These are phyloP conservation scores for Amazona vittata DNA, from an alignment of 2,113 vertebrate species.

Conservation along the genomic window DNA sequence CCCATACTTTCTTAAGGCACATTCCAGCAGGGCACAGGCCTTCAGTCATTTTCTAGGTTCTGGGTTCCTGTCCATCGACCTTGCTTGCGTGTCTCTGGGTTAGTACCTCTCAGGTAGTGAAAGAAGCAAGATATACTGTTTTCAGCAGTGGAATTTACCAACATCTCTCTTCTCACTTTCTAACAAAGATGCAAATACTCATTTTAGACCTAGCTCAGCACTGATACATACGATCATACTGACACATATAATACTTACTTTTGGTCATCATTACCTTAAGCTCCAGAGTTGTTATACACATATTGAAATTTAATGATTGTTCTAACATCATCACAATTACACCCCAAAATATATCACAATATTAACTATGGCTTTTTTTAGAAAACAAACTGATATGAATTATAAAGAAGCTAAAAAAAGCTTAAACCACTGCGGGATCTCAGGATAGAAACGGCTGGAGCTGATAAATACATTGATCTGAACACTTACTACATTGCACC, in stretches of 20 bases:
- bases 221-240: not conserved
- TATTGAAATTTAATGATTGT: not conserved
- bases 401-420: not conserved
- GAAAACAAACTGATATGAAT: not conserved
- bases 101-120: not conserved
- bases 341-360: not conserved
- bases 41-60: not conserved
- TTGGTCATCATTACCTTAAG: not conserved
- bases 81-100: not conserved
- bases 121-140: not conserved
- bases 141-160: not conserved
- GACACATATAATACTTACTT: not conserved
- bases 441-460: not conserved
- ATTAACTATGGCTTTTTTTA: not conserved
- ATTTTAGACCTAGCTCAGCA: not conserved
- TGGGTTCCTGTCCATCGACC: not conserved
- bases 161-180: not conserved
- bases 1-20: not conserved
- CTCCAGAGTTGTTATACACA: not conserved
- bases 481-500: not conserved
- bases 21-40: not conserved
- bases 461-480: not conserved
- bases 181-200: not conserved
- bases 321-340: not conserved
- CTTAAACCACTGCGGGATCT: not conserved